Conservation (phyloP, 2,113 vertebrate genomes). For the Mellivora capensis region DNA sequence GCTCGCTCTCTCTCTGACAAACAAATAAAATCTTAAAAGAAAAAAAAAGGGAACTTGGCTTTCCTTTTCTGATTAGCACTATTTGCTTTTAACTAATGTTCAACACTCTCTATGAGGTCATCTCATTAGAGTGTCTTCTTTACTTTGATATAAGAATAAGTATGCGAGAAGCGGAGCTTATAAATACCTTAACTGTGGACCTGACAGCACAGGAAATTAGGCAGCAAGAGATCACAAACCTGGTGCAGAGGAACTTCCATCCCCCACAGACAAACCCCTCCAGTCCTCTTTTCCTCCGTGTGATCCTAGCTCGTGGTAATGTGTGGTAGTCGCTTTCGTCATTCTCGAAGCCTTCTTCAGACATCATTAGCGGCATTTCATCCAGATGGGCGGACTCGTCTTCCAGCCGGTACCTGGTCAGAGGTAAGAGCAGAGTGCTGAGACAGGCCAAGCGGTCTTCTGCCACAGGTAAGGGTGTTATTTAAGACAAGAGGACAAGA, state of each 20-base stretch:
- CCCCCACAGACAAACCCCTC: conserved; percentile 94
- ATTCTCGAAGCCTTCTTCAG: conserved; percentile 98
- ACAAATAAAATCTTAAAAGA: too few relatives aligned
- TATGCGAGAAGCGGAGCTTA: background rate
- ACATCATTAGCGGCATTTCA: conserved; percentile 99
- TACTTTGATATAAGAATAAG: background rate
- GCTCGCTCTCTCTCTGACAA: too few relatives aligned
- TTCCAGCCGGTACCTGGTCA: conserved; percentile 91
- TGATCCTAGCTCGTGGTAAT: conserved; percentile 90
- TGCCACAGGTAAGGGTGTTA: background rate
- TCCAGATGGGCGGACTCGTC: conserved; percentile 95
- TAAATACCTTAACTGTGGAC: too few relatives aligned
- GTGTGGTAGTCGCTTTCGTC: conserved; percentile 98
- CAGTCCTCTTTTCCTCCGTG: conserved; percentile 86
- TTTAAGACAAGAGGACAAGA: background rate
- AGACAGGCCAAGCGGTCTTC: background rate
- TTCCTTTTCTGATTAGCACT: conserved; percentile 35
- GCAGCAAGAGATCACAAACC: conserved; percentile 79
- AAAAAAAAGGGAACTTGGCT: conserved; percentile 25
- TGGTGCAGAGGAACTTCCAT: conserved; percentile 94
- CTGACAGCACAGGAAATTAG: background rate
- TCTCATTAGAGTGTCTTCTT: background rate
- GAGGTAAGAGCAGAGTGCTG: conserved; percentile 24
- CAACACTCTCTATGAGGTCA: background rate
- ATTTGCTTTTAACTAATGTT: background rate